phyloP scores from a whole-genome alignment of 2,113 vertebrate genomes.

The Dipodomys spectabilis region DNA sequence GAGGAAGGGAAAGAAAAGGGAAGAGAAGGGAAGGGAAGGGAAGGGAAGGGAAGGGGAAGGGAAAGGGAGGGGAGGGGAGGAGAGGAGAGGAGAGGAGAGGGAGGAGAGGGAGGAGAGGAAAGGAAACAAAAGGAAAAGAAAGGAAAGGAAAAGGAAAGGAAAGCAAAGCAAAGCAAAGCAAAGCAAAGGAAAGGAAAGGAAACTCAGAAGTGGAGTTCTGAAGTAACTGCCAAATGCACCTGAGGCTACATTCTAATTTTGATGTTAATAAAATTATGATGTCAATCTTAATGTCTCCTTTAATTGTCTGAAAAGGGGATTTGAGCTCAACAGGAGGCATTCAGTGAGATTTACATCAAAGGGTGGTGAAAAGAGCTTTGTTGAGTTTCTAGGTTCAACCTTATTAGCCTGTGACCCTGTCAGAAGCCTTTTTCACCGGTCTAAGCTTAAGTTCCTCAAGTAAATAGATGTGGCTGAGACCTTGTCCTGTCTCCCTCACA shows the following conservation, averaged over 20 bases:
- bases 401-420: not conserved
- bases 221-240: slow-evolving; percentile 7
- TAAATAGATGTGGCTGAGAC: not conserved
- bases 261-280: not conserved
- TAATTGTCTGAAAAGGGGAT: not conserved
- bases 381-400: not conserved
- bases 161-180: no score
- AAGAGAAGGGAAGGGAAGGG: not conserved
- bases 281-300: not conserved
- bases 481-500: not conserved
- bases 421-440: not conserved
- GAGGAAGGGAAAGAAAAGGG: not conserved
- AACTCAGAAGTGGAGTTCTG: not conserved
- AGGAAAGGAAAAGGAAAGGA: no score
- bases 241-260: not conserved
- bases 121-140: not conserved
- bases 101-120: not conserved
- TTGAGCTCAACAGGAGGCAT: not conserved
- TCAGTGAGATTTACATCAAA: not conserved
- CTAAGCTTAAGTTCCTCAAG: not conserved
- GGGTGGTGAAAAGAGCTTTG: not conserved
- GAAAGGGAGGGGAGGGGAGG: not conserved
- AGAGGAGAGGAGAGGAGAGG: no score
- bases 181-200: no score
- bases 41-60: not conserved